Conservation (phyloP, 2,888 invertebrate genomes). For the Amphimallon solstitiale region DNA sequence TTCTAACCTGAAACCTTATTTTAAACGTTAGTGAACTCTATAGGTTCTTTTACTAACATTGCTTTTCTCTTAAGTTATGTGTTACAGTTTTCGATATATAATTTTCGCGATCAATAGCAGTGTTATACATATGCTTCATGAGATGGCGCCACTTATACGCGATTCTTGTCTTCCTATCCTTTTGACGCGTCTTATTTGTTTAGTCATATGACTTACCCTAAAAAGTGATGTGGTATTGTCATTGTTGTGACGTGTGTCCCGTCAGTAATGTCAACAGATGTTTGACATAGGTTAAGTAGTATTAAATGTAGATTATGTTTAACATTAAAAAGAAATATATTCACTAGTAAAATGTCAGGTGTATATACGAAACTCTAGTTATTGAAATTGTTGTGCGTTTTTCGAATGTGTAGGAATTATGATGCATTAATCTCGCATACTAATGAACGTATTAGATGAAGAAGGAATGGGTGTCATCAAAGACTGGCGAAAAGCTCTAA, state of each 20-base stretch:
- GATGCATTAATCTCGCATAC: slow-evolving; percentile 2
- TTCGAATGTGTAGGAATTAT: not conserved
- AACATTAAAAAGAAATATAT: not conserved
- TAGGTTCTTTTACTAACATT: too few relatives aligned
- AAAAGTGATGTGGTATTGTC: not conserved
- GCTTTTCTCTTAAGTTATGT: too few relatives aligned
- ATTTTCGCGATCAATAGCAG: too few relatives aligned
- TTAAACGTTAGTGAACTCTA: too few relatives aligned
- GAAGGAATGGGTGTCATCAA: slow-evolving; percentile 64
- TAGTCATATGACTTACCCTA: too few relatives aligned
- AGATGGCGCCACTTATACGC: too few relatives aligned
- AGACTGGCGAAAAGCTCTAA: slow-evolving; percentile 90
- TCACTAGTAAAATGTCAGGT: not conserved
- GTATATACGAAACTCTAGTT: not conserved
- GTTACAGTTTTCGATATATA: too few relatives aligned
- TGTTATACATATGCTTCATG: too few relatives aligned
- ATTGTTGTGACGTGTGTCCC: too few relatives aligned
- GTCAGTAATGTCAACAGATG: slow-evolving; percentile 6
- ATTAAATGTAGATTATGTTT: slow-evolving; percentile 5
- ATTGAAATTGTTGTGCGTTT: not conserved
- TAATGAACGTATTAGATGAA: slow-evolving; percentile 18
- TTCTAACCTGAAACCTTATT: too few relatives aligned
- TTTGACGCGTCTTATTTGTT: too few relatives aligned
- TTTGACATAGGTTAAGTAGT: slow-evolving; percentile 12
- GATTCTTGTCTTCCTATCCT: too few relatives aligned